Conservation (phyloP, 2,888 invertebrate species). For the Diploptera punctata region DNA sequence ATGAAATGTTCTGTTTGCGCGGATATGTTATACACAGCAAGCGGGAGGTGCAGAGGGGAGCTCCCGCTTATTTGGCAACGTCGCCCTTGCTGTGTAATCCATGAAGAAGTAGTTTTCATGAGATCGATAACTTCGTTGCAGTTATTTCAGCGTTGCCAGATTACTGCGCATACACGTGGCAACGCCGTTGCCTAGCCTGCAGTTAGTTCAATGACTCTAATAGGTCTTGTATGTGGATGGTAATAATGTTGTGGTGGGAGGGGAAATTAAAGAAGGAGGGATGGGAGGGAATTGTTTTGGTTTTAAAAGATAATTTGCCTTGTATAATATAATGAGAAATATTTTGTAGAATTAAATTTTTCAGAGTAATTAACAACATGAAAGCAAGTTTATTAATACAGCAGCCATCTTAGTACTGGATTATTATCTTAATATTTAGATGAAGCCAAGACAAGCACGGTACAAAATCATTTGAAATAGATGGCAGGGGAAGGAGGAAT, state of each 20-base stretch:
- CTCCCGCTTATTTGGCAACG: constrained; percentile 28
- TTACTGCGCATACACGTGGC: constrained; percentile 5
- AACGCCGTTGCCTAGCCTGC: constrained; percentile 19
- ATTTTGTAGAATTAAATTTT: neutral
- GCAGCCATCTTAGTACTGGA: neutral
- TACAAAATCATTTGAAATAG: neutral
- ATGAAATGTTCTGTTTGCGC: too few relatives aligned
- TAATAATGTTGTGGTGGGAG: neutral
- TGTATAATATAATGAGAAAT: neutral
- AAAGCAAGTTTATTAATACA: neutral
- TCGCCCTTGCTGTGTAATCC: constrained; percentile 21
- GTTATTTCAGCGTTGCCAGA: constrained; percentile 30
- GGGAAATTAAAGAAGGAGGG: neutral
- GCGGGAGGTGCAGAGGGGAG: neutral
- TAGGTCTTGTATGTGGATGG: neutral
- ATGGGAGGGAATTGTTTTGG: constrained; percentile 8
- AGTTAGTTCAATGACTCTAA: constrained; percentile 36
- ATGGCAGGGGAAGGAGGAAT: neutral
- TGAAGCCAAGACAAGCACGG: neutral
- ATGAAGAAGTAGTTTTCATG: constrained; percentile 28
- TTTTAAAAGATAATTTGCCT: constrained; percentile 8
- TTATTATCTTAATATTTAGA: neutral
- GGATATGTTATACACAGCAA: neutral
- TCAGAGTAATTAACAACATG: neutral
- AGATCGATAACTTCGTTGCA: constrained; percentile 34